Percentiles rank a stretch among this genome's conserved stretches.
phyloP scores from a whole-genome alignment of 2,113 vertebrate species.

The Candoia aspera region DNA sequence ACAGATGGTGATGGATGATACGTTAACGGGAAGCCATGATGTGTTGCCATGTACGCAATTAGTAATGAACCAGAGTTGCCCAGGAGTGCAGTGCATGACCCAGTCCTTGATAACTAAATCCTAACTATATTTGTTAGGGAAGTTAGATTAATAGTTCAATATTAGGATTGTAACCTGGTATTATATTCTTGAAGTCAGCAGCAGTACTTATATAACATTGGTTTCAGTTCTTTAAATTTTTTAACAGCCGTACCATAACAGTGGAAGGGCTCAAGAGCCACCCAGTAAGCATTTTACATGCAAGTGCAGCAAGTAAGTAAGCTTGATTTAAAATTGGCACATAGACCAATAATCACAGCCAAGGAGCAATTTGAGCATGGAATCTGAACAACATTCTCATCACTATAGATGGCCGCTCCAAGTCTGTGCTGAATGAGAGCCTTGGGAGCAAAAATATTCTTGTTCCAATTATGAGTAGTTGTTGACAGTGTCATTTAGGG shows the following conservation, averaged over 20 bases:
- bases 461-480: neutral
- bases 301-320: slow-evolving; percentile 24
- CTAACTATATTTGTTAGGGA: neutral
- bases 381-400: slow-evolving; percentile 20
- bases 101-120: neutral
- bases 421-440: neutral
- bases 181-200: neutral
- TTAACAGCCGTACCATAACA: neutral
- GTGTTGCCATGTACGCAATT: neutral
- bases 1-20: neutral
- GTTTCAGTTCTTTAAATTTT: neutral
- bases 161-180: neutral
- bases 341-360: slow-evolving; percentile 33
- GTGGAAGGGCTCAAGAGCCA: neutral
- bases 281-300: slow-evolving; percentile 8
- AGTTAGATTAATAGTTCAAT: neutral
- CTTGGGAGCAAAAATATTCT: slow-evolving; percentile 15
- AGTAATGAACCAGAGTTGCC: neutral
- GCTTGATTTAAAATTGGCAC: slow-evolving; percentile 41
- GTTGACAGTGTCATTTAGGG: neutral
- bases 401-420: slow-evolving; percentile 20
- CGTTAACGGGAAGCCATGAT: neutral
- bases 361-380: neutral
- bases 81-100: neutral
- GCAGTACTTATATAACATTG: neutral